Conservation (phyloP, 2,797 vertebrate genomes). For the Enteromius radiatus region DNA sequence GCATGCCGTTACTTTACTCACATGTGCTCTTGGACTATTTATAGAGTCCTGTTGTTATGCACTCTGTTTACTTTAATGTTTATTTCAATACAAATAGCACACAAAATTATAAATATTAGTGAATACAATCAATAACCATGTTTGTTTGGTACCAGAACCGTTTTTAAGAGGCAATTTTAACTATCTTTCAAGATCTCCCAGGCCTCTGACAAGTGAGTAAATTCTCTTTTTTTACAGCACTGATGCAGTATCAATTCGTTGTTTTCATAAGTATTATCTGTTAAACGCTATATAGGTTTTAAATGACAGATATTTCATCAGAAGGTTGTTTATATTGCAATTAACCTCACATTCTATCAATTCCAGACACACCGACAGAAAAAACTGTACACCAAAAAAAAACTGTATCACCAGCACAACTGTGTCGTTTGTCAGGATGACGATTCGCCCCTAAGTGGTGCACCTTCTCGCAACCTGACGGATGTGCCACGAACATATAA, state of each 20-base stretch:
- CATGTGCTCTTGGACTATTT: constrained; percentile 31
- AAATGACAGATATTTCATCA: too few relatives aligned
- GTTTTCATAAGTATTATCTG: neutral
- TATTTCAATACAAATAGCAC: neutral
- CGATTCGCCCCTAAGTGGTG: constrained; percentile 11
- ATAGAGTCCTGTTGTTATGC: constrained; percentile 10
- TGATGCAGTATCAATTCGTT: neutral
- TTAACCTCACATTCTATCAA: neutral
- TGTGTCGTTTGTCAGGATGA: neutral
- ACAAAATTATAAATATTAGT: neutral
- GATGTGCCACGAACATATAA: constrained; percentile 20
- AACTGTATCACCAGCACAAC: constrained; percentile 4
- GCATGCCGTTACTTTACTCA: neutral
- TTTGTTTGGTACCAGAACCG: neutral
- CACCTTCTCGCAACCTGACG: neutral
- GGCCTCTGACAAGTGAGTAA: neutral
- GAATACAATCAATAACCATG: neutral
- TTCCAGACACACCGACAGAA: neutral
- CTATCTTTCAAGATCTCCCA: neutral
- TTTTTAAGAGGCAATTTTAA: neutral
- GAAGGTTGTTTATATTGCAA: constrained; percentile 3
- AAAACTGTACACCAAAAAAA: too few relatives aligned
- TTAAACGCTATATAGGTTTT: neutral
- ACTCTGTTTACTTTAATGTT: neutral
- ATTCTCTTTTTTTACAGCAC: neutral